Conservation (phyloP, 2,888 invertebrate genomes). For the Heliothis peltigera region DNA sequence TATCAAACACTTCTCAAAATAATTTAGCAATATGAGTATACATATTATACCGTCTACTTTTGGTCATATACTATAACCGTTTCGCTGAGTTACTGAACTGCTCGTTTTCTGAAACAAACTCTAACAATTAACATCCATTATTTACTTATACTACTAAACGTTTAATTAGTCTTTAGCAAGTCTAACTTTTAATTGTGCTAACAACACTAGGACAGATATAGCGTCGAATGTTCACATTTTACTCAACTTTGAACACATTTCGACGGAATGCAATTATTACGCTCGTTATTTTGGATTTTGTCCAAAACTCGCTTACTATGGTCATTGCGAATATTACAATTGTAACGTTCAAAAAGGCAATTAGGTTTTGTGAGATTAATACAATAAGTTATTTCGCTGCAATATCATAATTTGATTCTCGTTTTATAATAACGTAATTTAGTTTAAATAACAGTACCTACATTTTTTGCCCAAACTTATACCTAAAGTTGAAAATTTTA, state of each 20-base stretch:
- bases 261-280: conserved; percentile 75
- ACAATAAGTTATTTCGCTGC: conserved; percentile 32
- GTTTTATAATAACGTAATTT: conserved; percentile 23
- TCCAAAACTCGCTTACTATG: conserved; percentile 62
- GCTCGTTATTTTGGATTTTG: conserved; percentile 76
- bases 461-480: too few relatives aligned
- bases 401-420: conserved; percentile 24
- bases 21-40: too few relatives aligned
- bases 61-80: neutral
- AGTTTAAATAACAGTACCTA: conserved; percentile 18
- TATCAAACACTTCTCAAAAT: too few relatives aligned
- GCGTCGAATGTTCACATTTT: conserved; percentile 73
- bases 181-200: conserved; percentile 55
- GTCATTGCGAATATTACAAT: conserved; percentile 30
- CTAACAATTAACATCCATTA: conserved; percentile 10
- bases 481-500: too few relatives aligned
- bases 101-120: conserved; percentile 1
- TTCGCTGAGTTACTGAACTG: neutral
- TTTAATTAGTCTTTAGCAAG: conserved; percentile 42
- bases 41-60: neutral
- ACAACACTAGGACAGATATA: conserved; percentile 62
- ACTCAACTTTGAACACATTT: conserved; percentile 77
- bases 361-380: conserved; percentile 47
- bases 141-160: conserved; percentile 28
- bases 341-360: conserved; percentile 47